phyloP scores from a whole-genome alignment of 2,797 vertebrate genomes.

The Sebastes variabilis region DNA sequence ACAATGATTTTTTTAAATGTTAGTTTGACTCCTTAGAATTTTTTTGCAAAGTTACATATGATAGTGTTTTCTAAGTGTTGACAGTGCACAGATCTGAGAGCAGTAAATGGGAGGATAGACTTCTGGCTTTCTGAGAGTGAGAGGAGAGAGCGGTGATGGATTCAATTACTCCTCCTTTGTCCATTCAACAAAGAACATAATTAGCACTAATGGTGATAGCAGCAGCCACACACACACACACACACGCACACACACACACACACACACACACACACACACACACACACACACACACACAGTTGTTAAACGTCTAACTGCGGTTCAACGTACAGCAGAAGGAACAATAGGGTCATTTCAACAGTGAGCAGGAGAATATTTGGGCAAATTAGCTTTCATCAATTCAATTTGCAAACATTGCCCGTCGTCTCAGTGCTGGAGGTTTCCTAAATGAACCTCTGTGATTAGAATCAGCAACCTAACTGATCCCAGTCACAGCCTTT shows the following conservation, averaged over 20 bases:
- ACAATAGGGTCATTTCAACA: constrained; percentile 6
- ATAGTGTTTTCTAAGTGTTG: neutral
- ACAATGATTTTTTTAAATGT: neutral
- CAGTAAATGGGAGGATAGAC: neutral
- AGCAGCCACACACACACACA: constrained; percentile 11
- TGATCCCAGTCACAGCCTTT: constrained; percentile 45
- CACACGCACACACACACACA: neutral
- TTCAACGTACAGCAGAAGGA: neutral
- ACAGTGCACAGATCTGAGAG: neutral
- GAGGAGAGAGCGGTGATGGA: constrained; percentile 25
- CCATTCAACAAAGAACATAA: constrained; percentile 64
- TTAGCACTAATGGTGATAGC: constrained; percentile 63
- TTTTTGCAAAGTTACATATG: neutral
- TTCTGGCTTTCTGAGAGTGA: neutral
- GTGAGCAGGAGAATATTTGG: neutral
- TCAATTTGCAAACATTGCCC: constrained; percentile 6
- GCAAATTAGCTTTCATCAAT: constrained; percentile 28
- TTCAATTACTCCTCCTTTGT: constrained; percentile 65
- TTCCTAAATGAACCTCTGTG: constrained; percentile 21
- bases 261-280: neutral
- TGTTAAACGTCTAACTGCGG: neutral
- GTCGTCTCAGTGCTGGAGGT: neutral
- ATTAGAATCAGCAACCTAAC: constrained; percentile 46
- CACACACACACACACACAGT: neutral
- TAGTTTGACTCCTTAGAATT: neutral